These are phyloP conservation scores for Hemiprocne comata DNA, from an alignment of 2,113 vertebrate species.

Conservation along the genomic window DNA sequence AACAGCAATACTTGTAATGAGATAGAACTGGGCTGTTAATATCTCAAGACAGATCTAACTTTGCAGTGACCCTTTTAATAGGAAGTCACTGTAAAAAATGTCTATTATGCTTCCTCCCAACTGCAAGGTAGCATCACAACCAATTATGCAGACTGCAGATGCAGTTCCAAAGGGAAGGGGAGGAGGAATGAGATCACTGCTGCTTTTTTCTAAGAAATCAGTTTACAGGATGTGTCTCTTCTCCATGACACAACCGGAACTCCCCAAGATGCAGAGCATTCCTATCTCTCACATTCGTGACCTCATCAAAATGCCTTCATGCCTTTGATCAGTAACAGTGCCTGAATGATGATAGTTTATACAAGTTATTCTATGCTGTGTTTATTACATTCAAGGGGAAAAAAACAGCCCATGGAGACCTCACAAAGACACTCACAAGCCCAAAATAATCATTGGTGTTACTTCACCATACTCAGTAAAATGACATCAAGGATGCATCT, in stretches of 20 bases:
- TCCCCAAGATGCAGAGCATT: background rate
- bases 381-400: background rate
- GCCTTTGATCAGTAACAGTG: slow-evolving; percentile 7
- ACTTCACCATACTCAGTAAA: background rate
- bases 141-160: background rate
- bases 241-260: background rate
- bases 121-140: background rate
- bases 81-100: background rate
- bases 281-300: background rate
- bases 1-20: background rate
- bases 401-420: background rate
- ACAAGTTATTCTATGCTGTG: background rate
- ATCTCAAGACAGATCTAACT: background rate
- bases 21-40: background rate
- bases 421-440: background rate
- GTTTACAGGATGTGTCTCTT: background rate
- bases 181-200: slow-evolving; percentile 15
- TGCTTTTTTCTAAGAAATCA: slow-evolving; percentile 25
- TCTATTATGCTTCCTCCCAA: background rate
- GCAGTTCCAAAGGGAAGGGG: background rate
- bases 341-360: background rate
- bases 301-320: background rate
- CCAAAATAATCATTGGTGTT: background rate
- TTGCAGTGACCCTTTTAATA: background rate
- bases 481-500: slow-evolving; percentile 6